phyloP scores from a whole-genome alignment of 2,888 invertebrate genomes.

The Tipula confusa region DNA sequence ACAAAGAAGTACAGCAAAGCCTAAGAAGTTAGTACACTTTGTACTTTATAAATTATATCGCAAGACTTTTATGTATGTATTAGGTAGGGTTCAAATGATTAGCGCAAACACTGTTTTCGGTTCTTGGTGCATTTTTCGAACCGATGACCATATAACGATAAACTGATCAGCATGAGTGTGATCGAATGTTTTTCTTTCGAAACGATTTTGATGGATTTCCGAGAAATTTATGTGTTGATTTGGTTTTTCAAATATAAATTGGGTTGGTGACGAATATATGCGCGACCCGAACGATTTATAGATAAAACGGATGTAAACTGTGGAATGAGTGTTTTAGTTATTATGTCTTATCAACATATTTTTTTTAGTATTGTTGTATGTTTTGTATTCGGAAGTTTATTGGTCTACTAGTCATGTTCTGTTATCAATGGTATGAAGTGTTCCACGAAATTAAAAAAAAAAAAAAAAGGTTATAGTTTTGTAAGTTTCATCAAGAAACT shows the following conservation, averaged over 20 bases:
- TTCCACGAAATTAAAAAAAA: too few relatives aligned
- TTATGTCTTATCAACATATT: background rate
- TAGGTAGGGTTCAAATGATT: background rate
- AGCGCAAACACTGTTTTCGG: too few relatives aligned
- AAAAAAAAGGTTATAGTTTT: too few relatives aligned
- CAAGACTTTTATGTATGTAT: background rate
- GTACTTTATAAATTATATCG: background rate
- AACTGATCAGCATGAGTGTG: too few relatives aligned
- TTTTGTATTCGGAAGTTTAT: background rate
- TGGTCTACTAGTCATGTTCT: too few relatives aligned
- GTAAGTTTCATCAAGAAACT: too few relatives aligned
- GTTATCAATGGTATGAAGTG: too few relatives aligned
- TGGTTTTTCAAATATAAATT: background rate
- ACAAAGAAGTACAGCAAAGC: background rate
- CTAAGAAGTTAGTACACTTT: background rate
- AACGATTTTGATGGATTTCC: background rate
- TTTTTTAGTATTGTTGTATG: background rate
- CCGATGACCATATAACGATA: too few relatives aligned
- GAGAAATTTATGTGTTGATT: background rate
- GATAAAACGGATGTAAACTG: background rate
- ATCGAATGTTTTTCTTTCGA: background rate
- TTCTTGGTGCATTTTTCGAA: too few relatives aligned
- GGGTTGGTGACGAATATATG: background rate
- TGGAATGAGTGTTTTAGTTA: background rate
- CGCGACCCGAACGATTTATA: background rate